Conservation (phyloP, 2,113 vertebrate species). For the Rhinolophus sinicus region DNA sequence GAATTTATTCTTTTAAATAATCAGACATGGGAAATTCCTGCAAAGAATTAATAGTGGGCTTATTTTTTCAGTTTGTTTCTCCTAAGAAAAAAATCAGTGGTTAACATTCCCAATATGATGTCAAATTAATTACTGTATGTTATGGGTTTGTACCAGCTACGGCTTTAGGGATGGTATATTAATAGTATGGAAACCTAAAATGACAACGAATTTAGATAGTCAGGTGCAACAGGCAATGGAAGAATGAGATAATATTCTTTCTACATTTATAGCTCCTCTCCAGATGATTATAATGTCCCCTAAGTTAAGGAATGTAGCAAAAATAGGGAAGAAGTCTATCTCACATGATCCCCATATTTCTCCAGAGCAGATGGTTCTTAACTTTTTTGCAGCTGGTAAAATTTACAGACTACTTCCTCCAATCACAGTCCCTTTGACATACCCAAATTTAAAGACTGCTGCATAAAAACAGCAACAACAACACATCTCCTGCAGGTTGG, state of each 20-base stretch:
- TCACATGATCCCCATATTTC: neutral
- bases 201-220: conserved; percentile 23
- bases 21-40: conserved; percentile 80
- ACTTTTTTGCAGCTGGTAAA: neutral
- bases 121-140: conserved; percentile 13
- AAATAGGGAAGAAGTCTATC: neutral
- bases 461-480: neutral
- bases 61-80: conserved; percentile 67
- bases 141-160: neutral
- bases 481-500: neutral
- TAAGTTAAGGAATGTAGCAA: neutral
- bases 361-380: neutral
- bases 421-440: neutral
- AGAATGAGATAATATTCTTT: neutral
- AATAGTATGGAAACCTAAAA: neutral
- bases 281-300: neutral
- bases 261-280: neutral
- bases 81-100: conserved; percentile 62
- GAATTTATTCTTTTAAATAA: conserved; percentile 75
- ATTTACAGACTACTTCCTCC: neutral
- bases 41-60: conserved; percentile 68
- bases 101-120: conserved; percentile 50
- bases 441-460: neutral
- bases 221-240: conserved; percentile 11
- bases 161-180: neutral